Evolutionary conservation across 2,113 vertebrate genomes (phyloP).

Genomic region (Etheostoma spectabile): DNA sequence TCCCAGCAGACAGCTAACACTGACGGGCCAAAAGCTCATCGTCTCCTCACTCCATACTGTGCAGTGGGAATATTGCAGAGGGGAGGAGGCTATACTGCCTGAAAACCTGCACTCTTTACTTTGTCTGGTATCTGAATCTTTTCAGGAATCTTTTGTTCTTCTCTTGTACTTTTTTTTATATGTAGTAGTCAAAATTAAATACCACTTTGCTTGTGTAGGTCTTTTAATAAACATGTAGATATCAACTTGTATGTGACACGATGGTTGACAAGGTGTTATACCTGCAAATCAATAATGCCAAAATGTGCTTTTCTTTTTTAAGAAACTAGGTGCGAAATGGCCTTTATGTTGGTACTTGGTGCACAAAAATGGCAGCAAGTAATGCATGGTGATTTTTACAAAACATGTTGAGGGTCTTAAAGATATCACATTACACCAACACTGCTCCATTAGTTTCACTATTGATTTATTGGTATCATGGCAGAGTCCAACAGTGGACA

Average conservation of each 20-base stretch:
- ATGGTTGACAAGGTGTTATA: background rate
- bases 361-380: background rate
- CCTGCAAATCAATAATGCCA: background rate
- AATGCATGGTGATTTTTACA: background rate
- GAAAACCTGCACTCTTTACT: conserved; percentile 9
- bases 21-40: conserved; percentile 21
- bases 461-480: background rate
- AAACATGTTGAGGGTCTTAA: background rate
- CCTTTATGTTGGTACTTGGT: background rate
- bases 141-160: background rate
- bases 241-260: background rate
- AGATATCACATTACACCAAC: background rate
- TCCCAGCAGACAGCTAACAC: conserved; percentile 41
- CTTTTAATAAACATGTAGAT: background rate
- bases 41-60: conserved; percentile 16
- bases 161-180: background rate
- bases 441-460: background rate
- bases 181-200: background rate
- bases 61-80: background rate
- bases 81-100: background rate
- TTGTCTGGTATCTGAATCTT: background rate
- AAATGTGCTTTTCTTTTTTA: background rate
- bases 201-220: background rate
- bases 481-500: background rate
- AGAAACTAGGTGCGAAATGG: background rate